Base-by-base conservation (phyloP, 2,797 vertebrate genomes). In the Pitangus sulphuratus region DNA sequence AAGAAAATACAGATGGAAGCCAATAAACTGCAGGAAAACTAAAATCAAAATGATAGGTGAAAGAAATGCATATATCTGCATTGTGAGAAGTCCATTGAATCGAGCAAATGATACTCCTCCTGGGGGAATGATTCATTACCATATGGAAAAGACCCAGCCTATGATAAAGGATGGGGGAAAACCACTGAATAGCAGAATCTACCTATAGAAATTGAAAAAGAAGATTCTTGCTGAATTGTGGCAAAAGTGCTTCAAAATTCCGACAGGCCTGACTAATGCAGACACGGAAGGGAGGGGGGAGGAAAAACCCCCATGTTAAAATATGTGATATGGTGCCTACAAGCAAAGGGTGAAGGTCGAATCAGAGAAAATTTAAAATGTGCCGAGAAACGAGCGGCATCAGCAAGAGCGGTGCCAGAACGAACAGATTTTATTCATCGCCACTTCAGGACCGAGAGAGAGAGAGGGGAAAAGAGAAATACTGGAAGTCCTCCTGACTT, bases 341-440 rank as follows among this genome's bases (percentile, higher is more conserved):
- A 40, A 94, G 85, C 87, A 93, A 93, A 93, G 77, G 94, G 85
- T 90, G 90, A 95, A 95, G 94, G 96, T 94, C 56, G 5, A 91
- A 95, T 86, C 85, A 90, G 93, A 93, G 89, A 77, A 96, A 96
- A 96, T 95, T 94, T 94, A 92, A 97, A 93, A 96, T 89, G 90
- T 2, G 1, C 74, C 1, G 53, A 90, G 85, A 94, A 96, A 95
- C 95, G 95, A 92, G 72, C 79, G 89, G 84, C 83, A 93, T 89
- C 86, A 95, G 85, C 90, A 96, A 82, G 85, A 95, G 77, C 10
- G 2, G 66, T 93, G 95, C 94, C 93, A 94, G 89, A 93, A 91
- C 0, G 12, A 95, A 88, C 77, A 93, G 84, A 91, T 96, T 95
- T 94, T 93, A 93, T 92, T 94, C 90, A 65, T 75, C 74, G 76